phyloP scores from a whole-genome alignment of 2,888 invertebrate genomes.

The Spodoptera picta region DNA sequence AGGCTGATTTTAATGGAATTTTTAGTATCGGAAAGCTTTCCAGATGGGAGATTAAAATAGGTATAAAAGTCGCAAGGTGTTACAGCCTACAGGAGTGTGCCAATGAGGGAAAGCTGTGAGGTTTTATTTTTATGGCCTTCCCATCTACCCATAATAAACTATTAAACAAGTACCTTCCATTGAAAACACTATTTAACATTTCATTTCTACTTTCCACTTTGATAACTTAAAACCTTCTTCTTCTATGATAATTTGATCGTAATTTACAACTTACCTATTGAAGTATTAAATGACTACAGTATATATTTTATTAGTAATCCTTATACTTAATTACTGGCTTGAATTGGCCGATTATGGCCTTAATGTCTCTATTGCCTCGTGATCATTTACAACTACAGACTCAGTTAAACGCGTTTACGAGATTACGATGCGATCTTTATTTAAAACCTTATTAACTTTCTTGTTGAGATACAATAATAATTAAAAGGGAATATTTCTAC shows the following conservation, averaged over 20 bases:
- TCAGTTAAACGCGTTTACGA: slow-evolving; percentile 18
- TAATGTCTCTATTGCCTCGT: slow-evolving; percentile 7
- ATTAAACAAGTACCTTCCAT: neutral
- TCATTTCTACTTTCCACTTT: too few relatives aligned
- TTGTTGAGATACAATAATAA: neutral
- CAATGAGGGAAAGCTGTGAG: neutral
- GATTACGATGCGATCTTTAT: neutral
- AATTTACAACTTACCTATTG: too few relatives aligned
- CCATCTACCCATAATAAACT: neutral
- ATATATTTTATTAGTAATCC: neutral
- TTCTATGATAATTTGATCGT: too few relatives aligned
- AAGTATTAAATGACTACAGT: too few relatives aligned
- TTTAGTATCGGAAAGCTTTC: slow-evolving; percentile 27
- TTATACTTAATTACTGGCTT: neutral
- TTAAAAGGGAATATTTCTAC: too few relatives aligned
- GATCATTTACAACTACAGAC: neutral
- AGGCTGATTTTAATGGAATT: slow-evolving; percentile 23
- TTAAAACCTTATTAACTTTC: slow-evolving; percentile 5
- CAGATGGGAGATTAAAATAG: neutral
- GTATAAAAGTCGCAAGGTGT: neutral
- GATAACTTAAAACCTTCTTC: too few relatives aligned
- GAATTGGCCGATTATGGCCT: neutral
- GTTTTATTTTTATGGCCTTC: too few relatives aligned
- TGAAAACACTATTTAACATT: too few relatives aligned
- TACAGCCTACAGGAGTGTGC: neutral